phyloP scores from a whole-genome alignment of 2,113 vertebrate genomes.

The Sander vitreus region DNA sequence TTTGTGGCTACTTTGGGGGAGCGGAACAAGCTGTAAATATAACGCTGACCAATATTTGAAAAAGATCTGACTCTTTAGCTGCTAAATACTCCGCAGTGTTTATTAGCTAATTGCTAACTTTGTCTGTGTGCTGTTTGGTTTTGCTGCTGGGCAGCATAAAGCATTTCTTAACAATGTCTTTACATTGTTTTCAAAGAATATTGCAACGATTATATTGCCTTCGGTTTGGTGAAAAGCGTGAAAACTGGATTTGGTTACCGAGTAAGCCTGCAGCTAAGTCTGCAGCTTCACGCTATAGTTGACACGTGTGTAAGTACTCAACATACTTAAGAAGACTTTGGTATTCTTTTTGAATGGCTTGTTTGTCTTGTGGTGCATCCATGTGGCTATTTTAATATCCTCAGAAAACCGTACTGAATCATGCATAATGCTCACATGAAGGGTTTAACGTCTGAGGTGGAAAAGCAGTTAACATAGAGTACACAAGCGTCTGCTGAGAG shows the following conservation, averaged over 20 bases:
- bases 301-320: neutral
- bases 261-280: neutral
- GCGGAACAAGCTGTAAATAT: neutral
- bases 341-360: neutral
- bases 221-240: neutral
- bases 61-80: too few species aligned
- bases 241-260: neutral
- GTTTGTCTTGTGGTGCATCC: conserved; percentile 14
- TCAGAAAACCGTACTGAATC: neutral
- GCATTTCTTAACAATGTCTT: too few species aligned
- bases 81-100: too few species aligned
- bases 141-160: too few species aligned
- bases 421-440: neutral
- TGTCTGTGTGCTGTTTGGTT: neutral
- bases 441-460: conserved; percentile 11
- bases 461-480: neutral
- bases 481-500: neutral
- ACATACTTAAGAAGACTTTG: neutral
- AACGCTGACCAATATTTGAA: neutral
- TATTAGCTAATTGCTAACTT: neutral
- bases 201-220: neutral
- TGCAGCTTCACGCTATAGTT: neutral
- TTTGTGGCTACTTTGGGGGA: neutral
- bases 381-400: conserved; percentile 3
- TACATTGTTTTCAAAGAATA: neutral